Evolutionary conservation across 2,113 vertebrate species (phyloP).

Genomic region (Gobio gobio): DNA sequence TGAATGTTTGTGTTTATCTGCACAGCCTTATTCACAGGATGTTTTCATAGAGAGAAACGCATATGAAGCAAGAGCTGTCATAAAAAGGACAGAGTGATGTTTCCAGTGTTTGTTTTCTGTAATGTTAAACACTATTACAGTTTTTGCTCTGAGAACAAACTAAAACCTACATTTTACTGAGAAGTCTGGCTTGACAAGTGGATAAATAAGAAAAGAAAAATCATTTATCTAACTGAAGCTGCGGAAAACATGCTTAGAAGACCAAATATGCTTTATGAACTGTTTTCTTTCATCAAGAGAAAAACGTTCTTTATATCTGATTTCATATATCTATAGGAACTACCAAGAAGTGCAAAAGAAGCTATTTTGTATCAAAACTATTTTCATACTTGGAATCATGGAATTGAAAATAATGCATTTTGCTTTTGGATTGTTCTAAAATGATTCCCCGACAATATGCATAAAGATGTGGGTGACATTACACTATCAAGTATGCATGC

Average conservation of each 20-base stretch:
- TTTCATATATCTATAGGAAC: background rate
- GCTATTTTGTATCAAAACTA: constrained; percentile 81
- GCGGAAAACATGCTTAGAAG: background rate
- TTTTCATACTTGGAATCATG: background rate
- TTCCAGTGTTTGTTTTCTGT: background rate
- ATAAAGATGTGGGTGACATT: constrained; percentile 6
- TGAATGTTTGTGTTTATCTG: background rate
- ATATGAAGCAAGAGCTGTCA: background rate
- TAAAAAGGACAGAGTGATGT: background rate
- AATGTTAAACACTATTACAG: background rate
- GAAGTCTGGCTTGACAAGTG: background rate
- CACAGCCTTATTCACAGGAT: background rate
- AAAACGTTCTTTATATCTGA: constrained; percentile 1
- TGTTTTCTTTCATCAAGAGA: background rate
- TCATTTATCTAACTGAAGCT: background rate
- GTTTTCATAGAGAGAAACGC: background rate
- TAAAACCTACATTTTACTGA: background rate
- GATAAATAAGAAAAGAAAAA: background rate
- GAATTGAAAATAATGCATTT: constrained; percentile 9
- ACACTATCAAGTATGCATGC: constrained; percentile 22
- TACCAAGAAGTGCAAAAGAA: constrained; percentile 67
- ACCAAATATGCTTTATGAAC: constrained; percentile 22
- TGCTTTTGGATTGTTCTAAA: constrained; percentile 4
- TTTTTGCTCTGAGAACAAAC: background rate
- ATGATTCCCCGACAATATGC: constrained; percentile 21